A percentile compares a stretch with the other conserved stretches of the same genome.
Evolutionary conservation across 2,113 vertebrate genomes (phyloP).

Genomic region (Pteruthius melanotis): DNA sequence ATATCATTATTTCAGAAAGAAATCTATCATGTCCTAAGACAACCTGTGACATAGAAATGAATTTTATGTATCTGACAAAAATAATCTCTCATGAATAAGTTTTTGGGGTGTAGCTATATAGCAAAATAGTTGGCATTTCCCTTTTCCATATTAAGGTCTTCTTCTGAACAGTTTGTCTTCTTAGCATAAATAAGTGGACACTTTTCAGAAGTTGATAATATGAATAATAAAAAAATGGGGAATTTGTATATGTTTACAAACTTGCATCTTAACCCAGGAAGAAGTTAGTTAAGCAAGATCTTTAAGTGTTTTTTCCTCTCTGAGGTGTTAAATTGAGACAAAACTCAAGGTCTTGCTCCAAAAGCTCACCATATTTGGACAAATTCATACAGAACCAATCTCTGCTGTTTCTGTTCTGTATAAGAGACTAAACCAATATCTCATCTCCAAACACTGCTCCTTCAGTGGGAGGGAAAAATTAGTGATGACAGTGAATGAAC

Average conservation of each 20-base stretch:
- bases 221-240: background rate
- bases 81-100: background rate
- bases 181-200: background rate
- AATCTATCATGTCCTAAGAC: background rate
- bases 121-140: background rate
- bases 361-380: background rate
- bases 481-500: conserved; percentile 10
- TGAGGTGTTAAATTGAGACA: background rate
- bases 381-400: background rate
- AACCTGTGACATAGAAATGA: background rate
- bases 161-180: background rate
- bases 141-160: background rate
- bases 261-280: background rate
- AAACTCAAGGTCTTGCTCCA: background rate
- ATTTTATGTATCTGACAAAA: background rate
- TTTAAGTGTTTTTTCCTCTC: background rate
- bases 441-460: background rate
- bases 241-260: background rate
- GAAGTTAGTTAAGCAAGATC: background rate
- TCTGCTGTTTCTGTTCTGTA: background rate
- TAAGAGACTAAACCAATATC: background rate
- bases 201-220: background rate
- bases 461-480: background rate
- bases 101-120: background rate
- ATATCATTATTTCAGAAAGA: background rate